Evolutionary conservation across 2,797 vertebrate genomes (phyloP).

Genomic region (Pipistrellus nathusii): DNA sequence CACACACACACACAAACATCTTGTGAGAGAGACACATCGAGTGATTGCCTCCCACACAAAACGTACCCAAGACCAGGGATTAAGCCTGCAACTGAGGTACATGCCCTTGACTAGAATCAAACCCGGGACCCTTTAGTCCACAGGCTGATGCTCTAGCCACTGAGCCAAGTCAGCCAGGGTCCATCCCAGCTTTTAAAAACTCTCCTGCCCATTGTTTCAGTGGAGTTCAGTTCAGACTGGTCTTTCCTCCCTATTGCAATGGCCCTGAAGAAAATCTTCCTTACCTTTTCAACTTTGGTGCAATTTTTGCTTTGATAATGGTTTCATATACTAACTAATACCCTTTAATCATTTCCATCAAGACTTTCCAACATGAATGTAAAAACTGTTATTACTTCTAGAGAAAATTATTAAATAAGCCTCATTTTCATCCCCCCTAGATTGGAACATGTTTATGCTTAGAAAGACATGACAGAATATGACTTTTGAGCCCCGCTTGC

Average conservation of each 20-base stretch:
- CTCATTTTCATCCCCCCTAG: conserved; percentile 5
- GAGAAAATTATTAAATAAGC: conserved; percentile 22
- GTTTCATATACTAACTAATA: not conserved
- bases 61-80: not conserved
- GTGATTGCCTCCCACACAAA: not conserved
- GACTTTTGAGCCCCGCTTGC: not conserved
- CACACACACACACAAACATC: not conserved
- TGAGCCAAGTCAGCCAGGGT: not conserved
- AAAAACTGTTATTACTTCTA: not conserved
- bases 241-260: not conserved
- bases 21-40: not conserved
- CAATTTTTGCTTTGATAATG: not conserved
- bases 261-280: not conserved
- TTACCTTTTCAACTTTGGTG: not conserved
- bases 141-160: not conserved
- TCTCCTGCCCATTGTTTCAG: not conserved
- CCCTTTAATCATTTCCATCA: not conserved
- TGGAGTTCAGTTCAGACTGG: not conserved
- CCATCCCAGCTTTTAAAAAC: not conserved
- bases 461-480: not conserved
- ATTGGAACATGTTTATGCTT: not conserved
- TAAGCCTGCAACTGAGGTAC: not conserved
- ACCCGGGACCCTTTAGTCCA: not conserved
- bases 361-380: not conserved
- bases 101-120: not conserved